Percentiles rank a stretch among this genome's conserved stretches.
phyloP scores from a whole-genome alignment of 2,888 invertebrate species.

The Tenthredo mesomela region DNA sequence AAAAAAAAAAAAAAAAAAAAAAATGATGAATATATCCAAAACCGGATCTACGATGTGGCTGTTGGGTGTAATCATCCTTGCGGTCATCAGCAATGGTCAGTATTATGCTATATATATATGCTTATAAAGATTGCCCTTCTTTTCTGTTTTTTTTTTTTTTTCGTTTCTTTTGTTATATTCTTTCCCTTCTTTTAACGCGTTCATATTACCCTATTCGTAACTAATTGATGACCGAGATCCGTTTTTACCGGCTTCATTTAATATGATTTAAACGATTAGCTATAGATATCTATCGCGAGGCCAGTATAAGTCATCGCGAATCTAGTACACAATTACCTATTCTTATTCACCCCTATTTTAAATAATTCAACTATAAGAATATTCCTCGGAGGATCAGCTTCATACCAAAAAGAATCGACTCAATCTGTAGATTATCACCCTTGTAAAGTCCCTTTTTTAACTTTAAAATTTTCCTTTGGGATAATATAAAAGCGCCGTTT shows the following conservation, averaged over 20 bases:
- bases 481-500: too few species aligned
- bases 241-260: slow-evolving; percentile 38
- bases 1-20: slow-evolving; percentile 63
- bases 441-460: too few species aligned
- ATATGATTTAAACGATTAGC: slow-evolving; percentile 37
- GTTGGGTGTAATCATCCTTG: slow-evolving; percentile 70
- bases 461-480: too few species aligned
- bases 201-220: background rate
- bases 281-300: slow-evolving; percentile 12
- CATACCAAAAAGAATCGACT: background rate
- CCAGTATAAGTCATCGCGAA: slow-evolving; percentile 8
- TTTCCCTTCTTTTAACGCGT: background rate
- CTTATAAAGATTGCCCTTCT: background rate
- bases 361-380: background rate
- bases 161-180: background rate
- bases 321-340: background rate
- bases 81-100: slow-evolving; percentile 73
- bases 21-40: slow-evolving; percentile 72
- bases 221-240: slow-evolving; percentile 28
- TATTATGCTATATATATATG: slow-evolving; percentile 46
- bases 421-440: too few species aligned
- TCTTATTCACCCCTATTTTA: background rate
- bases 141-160: background rate
- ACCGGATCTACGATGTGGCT: slow-evolving; percentile 69
- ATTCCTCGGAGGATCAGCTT: background rate